Base-by-base conservation (phyloP, 2,888 invertebrate genomes). In the Drosophila basisetae region DNA sequence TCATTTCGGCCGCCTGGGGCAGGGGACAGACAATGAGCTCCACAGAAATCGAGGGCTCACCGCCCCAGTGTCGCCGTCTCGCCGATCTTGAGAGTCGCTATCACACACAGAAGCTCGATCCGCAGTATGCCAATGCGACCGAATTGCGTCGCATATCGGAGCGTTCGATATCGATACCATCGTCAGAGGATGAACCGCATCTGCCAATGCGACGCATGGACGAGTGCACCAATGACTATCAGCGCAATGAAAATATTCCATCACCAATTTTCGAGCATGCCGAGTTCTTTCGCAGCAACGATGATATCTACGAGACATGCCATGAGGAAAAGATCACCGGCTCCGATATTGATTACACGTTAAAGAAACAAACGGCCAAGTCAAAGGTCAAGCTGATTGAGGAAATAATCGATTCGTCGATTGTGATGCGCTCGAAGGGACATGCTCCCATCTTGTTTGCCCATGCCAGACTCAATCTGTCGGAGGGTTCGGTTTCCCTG, bases 391-490 rank as follows among this genome's bases (percentile, higher is more conserved):
- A 96, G 86, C 94, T 95, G 16, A 94, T 96, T 7, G 96, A 96
- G 91, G 96, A 96, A 83, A 92, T 95, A 39, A 95, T 96, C 50
- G 94, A 95, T 78, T 96, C 96, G 0, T 96, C 96, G 0, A 94
- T 96, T 86, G 93, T 94, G 0, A 91, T 95, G 78, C 95, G 96
- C 28, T 96, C 96, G 86, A 94, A 96, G 67, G 96, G 97, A 0
- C 96, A 96, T 71, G 96, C 96, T 33, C 96, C 97, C 0, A 95
- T 97, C 77, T 92, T 97, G 0, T 97, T 97, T 92, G 96, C 97
- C 7, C 96, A 96, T 88, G 96, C 96, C 22, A 94, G 97, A 67
- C 94, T 97, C 9, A 97, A 97, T 90, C 94, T 97, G 5, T 97
- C 97, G 0, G 97, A 97, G 94, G 97, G 97, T 0, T 97, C 97